Evolutionary conservation across 2,797 vertebrate genomes (phyloP).

Genomic region (Euphonia xanthogaster): DNA sequence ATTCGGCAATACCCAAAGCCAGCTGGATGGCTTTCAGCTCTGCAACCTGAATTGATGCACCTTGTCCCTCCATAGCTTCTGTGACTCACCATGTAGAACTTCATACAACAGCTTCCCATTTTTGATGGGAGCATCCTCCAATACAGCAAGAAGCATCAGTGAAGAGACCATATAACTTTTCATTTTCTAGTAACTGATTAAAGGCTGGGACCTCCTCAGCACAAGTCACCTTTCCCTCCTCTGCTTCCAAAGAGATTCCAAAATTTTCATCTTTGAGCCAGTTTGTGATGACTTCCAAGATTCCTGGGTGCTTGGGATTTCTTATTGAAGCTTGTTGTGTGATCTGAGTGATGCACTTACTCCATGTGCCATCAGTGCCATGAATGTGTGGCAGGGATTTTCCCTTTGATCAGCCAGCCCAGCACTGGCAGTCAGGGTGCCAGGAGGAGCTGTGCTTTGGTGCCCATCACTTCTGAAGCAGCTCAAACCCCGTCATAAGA

Average conservation of each 20-base stretch:
- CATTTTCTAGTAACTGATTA: neutral
- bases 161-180: neutral
- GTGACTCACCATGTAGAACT: no score
- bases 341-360: neutral
- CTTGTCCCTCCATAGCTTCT: neutral
- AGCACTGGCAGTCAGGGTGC: neutral
- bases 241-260: neutral
- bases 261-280: neutral
- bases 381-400: no score
- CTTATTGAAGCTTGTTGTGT: neutral
- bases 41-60: neutral
- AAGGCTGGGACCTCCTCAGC: neutral
- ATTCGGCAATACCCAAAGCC: neutral
- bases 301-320: neutral
- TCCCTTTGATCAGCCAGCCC: neutral
- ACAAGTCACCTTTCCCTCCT: neutral
- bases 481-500: neutral
- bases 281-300: neutral
- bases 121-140: neutral
- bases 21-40: neutral
- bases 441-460: neutral
- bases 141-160: neutral
- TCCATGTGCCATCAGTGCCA: neutral
- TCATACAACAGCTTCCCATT: neutral
- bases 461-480: neutral